Percentiles rank a stretch among this genome's conserved stretches.
These are phyloP conservation scores for Leptoteleia sp. DNA, from an alignment of 1,140 invertebrate species.

Conservation along the genomic window DNA sequence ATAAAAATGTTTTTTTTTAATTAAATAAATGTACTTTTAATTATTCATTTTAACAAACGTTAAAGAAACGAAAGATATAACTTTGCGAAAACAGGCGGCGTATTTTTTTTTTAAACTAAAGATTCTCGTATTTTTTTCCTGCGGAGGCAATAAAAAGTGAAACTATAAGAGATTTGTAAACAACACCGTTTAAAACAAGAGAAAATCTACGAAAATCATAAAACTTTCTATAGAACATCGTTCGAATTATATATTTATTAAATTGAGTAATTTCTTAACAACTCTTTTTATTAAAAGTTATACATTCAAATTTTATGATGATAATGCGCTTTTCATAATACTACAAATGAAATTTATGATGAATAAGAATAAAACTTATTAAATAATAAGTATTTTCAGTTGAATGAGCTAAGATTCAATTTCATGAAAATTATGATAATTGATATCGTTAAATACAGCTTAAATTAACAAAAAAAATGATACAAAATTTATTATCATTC, in stretches of 20 bases:
- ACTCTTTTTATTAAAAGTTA: conserved; percentile 21
- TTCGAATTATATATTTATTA: conserved; percentile 9
- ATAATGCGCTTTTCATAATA: conserved; percentile 4
- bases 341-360: conserved; percentile 6
- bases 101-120: neutral
- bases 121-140: neutral
- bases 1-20: too few species aligned
- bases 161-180: conserved; percentile 20
- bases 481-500: too few species aligned
- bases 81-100: too few species aligned
- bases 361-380: neutral
- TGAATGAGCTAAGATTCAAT: too few species aligned
- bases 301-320: neutral
- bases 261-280: conserved; percentile 4
- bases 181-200: conserved; percentile 17
- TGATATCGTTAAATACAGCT: too few species aligned
- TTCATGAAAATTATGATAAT: too few species aligned
- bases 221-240: neutral
- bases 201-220: neutral
- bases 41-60: too few species aligned
- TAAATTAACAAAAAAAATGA: too few species aligned
- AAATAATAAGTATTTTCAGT: neutral
- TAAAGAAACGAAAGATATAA: too few species aligned
- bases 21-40: too few species aligned
- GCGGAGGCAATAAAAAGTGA: conserved; percentile 4